A percentile compares a stretch with the other conserved stretches of the same genome.
These are phyloP conservation scores for Drosophila sucinea DNA, from an alignment of 1,140 invertebrate species.

Conservation along the genomic window DNA sequence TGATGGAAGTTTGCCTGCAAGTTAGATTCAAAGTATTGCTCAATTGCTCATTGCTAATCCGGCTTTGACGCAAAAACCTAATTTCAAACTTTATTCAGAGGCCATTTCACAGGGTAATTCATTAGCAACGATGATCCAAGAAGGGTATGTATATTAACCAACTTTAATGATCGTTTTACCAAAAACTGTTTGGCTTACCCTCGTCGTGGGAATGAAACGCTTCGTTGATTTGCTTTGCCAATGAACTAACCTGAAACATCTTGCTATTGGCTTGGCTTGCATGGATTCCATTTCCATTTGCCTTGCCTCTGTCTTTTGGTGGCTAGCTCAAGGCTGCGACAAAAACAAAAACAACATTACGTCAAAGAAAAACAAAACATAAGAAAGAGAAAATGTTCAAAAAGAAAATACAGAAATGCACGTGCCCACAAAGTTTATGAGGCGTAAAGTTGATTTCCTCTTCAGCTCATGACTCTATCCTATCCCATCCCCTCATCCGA, in stretches of 20 bases:
- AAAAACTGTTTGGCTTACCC: neutral
- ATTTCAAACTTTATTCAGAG: too few relatives aligned
- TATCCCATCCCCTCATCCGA: neutral
- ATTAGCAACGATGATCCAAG: too few relatives aligned
- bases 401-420: slow-evolving; percentile 57
- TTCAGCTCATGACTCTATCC: slow-evolving; percentile 7
- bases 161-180: too few relatives aligned
- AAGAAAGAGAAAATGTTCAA: slow-evolving; percentile 54
- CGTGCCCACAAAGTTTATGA: slow-evolving; percentile 68
- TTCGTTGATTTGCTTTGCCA: slow-evolving; percentile 53
- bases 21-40: too few relatives aligned
- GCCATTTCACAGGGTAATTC: too few relatives aligned
- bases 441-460: slow-evolving; percentile 67
- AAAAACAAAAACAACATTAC: slow-evolving; percentile 33
- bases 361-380: slow-evolving; percentile 28
- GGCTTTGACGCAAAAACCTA: too few relatives aligned
- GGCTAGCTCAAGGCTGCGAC: slow-evolving; percentile 34
- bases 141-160: too few relatives aligned
- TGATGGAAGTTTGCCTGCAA: too few relatives aligned
- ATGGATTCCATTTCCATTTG: slow-evolving; percentile 44
- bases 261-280: slow-evolving; percentile 22
- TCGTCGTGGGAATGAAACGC: slow-evolving; percentile 37
- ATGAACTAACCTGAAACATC: slow-evolving; percentile 45
- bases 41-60: too few relatives aligned
- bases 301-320: slow-evolving; percentile 55